Percentiles rank a stretch among this genome's conserved stretches.
phyloP scores from a whole-genome alignment of 2,888 invertebrate genomes.

The Nudaria mundana region DNA sequence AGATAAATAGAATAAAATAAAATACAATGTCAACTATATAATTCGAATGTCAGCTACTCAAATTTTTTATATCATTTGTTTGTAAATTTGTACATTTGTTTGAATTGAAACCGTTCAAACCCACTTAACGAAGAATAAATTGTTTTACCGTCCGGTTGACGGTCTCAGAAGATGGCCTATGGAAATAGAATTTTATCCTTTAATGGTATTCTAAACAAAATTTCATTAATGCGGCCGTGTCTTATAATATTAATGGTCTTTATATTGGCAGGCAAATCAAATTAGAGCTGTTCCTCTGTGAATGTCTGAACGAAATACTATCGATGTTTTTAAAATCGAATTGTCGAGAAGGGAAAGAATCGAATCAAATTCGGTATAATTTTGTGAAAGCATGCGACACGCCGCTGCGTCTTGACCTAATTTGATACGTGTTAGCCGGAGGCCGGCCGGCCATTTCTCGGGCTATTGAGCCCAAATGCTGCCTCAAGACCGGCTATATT shows the following conservation, averaged over 20 bases:
- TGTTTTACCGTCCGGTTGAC: constrained; percentile 39
- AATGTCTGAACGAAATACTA: constrained; percentile 8
- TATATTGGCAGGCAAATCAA: constrained; percentile 17
- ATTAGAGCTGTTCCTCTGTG: constrained; percentile 15
- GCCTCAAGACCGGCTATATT: constrained; percentile 36
- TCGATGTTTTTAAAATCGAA: constrained; percentile 11
- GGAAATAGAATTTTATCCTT: constrained; percentile 49
- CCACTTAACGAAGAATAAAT: constrained; percentile 44
- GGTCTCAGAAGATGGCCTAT: constrained; percentile 35
- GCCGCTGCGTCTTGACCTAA: constrained; percentile 58
- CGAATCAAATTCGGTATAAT: constrained; percentile 46
- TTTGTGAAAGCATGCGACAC: constrained; percentile 45
- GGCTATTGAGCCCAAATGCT: constrained; percentile 59
- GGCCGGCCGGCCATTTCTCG: constrained; percentile 48
- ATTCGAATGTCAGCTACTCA: no score
- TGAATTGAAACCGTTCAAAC: no score
- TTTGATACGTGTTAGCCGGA: constrained; percentile 46
- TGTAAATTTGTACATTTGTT: no score
- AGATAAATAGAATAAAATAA: no score
- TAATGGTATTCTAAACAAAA: constrained; percentile 38
- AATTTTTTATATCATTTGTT: no score
- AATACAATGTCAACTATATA: no score
- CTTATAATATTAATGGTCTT: constrained; percentile 29
- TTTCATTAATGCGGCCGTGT: constrained; percentile 32
- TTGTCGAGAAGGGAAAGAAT: constrained; percentile 31